Percentiles rank a stretch among this genome's conserved stretches.
Conservation (phyloP, 2,888 invertebrate genomes). For the Trachelus iudaicus region DNA sequence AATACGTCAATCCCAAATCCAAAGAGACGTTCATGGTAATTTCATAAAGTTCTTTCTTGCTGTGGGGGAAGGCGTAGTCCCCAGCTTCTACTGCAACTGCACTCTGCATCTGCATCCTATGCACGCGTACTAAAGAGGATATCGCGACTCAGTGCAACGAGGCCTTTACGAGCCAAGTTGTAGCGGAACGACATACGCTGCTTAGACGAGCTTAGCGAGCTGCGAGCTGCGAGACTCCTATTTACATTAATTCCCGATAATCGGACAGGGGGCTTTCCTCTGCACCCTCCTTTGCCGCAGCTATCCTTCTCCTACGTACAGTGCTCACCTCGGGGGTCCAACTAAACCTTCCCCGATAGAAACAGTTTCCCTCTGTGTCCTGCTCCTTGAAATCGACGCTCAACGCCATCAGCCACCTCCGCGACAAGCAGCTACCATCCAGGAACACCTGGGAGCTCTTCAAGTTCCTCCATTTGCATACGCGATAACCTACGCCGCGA, state of each 20-base stretch:
- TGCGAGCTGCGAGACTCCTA: conserved; percentile 32
- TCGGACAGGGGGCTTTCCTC: conserved; percentile 37
- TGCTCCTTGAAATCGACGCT: neutral
- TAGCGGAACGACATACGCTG: conserved; percentile 24
- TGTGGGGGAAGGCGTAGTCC: neutral
- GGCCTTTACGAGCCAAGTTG: conserved; percentile 34
- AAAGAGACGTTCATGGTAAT: neutral
- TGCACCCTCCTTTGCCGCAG: neutral
- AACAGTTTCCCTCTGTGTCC: neutral
- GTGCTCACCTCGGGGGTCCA: neutral
- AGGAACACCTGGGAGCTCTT: conserved; percentile 41
- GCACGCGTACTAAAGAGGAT: neutral
- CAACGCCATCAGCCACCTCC: neutral
- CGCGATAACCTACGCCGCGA: conserved; percentile 2
- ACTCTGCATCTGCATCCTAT: neutral
- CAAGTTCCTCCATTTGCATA: conserved; percentile 52
- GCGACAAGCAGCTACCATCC: conserved; percentile 32
- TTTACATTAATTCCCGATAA: conserved; percentile 55
- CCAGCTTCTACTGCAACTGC: neutral
- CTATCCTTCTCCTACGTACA: neutral
- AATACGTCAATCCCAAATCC: neutral
- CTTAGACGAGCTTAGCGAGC: conserved; percentile 42
- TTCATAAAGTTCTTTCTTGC: neutral
- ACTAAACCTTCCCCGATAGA: neutral
- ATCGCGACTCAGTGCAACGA: neutral